phyloP scores from a whole-genome alignment of 2,888 invertebrate genomes.

The Rosalia funebris region DNA sequence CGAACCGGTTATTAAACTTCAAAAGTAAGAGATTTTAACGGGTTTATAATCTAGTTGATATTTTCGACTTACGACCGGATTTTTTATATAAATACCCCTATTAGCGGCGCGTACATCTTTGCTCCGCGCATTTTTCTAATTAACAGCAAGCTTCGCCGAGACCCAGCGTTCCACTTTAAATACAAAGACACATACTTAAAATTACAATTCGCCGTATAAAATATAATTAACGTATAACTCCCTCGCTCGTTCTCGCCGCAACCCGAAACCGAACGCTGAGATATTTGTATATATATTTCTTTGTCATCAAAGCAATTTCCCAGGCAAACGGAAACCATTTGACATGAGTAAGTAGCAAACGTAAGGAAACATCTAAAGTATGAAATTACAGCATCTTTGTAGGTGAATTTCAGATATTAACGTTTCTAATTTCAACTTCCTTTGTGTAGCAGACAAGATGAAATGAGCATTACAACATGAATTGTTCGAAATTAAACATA shows the following conservation, averaged over 20 bases:
- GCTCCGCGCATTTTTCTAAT: too few relatives aligned
- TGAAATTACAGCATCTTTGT: slow-evolving; percentile 45
- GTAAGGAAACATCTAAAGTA: slow-evolving; percentile 44
- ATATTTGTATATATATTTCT: slow-evolving; percentile 24
- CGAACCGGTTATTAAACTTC: too few relatives aligned
- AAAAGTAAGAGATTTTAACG: too few relatives aligned
- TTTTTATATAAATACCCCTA: too few relatives aligned
- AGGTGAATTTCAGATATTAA: slow-evolving; percentile 43
- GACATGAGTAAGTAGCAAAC: slow-evolving; percentile 30
- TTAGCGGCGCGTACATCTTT: too few relatives aligned
- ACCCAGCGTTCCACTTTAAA: background rate
- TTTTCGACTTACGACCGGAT: too few relatives aligned
- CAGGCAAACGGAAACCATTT: slow-evolving; percentile 27
- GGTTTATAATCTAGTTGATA: too few relatives aligned
- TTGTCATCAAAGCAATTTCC: slow-evolving; percentile 27
- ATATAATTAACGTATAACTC: background rate
- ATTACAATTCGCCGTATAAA: slow-evolving; percentile 1
- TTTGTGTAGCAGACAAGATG: slow-evolving; percentile 44
- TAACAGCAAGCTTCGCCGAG: too few relatives aligned
- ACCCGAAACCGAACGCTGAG: slow-evolving; percentile 13
- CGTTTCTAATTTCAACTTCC: slow-evolving; percentile 44
- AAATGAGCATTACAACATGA: slow-evolving; percentile 40
- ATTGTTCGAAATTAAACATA: slow-evolving; percentile 42
- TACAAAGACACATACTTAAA: background rate
- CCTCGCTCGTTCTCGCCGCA: background rate